Evolutionary conservation across 1,140 invertebrate genomes (phyloP).

Genomic region (Cyrtorhinus lividipennis): DNA sequence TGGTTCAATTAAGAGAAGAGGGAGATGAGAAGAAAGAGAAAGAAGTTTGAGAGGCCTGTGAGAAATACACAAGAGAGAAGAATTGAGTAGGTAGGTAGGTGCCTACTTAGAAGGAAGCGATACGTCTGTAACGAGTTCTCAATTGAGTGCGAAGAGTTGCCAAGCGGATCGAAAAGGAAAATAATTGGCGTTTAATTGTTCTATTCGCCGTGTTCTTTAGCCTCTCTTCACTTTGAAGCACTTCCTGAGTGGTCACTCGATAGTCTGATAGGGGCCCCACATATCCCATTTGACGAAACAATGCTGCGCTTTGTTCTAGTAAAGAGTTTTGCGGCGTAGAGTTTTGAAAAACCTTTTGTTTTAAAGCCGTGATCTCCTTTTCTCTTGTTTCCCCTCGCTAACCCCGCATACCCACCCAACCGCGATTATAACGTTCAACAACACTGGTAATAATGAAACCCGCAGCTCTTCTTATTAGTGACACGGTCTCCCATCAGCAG

Average conservation of each 20-base stretch:
- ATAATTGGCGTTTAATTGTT: slow-evolving; percentile 4
- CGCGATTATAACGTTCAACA: neutral
- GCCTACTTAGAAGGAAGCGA: too few species aligned
- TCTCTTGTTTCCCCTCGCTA: neutral
- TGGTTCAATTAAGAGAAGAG: neutral
- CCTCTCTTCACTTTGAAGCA: neutral
- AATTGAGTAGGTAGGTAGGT: too few species aligned
- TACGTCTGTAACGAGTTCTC: too few species aligned
- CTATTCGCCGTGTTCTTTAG: neutral
- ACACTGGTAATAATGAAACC: neutral
- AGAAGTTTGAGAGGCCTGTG: too few species aligned
- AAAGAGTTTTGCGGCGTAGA: neutral
- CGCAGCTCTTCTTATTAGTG: too few species aligned
- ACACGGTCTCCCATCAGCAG: too few species aligned
- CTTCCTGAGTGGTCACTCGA: slow-evolving; percentile 2
- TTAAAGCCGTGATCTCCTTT: neutral
- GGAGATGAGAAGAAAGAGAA: neutral
- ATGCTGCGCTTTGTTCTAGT: neutral
- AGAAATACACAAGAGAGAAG: too few species aligned
- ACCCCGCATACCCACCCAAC: neutral
- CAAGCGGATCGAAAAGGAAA: neutral
- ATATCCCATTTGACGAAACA: neutral
- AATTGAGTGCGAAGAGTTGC: neutral
- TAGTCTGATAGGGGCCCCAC: neutral
- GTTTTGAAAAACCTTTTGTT: neutral